Evolutionary conservation across 2,797 vertebrate species (phyloP).

Genomic region (Sebastes kiyomatsui): DNA sequence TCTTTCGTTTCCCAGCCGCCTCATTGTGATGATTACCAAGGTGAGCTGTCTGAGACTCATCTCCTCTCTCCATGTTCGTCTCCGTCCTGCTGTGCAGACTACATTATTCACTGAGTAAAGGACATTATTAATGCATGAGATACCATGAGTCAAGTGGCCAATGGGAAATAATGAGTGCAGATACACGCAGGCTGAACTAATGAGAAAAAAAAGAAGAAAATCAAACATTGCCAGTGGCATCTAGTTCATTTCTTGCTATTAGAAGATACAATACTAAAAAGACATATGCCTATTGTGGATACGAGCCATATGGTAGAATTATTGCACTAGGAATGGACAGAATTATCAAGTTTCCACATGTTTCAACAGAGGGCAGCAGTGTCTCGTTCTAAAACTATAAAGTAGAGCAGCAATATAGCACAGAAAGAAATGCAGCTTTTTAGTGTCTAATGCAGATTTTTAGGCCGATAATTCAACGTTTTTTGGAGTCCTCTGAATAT

Average conservation of each 20-base stretch:
- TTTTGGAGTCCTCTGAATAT: background rate
- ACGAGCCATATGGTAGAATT: background rate
- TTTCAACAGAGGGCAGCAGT: conserved; percentile 71
- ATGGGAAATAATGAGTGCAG: conserved; percentile 50
- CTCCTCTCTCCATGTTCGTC: conserved; percentile 17
- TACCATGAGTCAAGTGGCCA: conserved; percentile 46
- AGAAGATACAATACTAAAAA: background rate
- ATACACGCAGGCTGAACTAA: conserved; percentile 6
- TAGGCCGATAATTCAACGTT: background rate
- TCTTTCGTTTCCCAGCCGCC: background rate
- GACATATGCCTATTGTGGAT: background rate
- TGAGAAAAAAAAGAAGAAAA: conserved; percentile 19
- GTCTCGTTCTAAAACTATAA: background rate
- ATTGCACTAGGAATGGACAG: background rate
- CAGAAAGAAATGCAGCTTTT: background rate
- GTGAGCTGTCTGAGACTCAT: conserved; percentile 46
- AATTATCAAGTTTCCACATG: background rate
- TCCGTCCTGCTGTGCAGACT: conserved; percentile 29
- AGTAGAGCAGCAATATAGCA: background rate
- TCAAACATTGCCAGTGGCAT: background rate
- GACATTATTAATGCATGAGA: conserved; percentile 68
- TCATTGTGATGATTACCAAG: conserved; percentile 43
- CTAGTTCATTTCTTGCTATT: background rate
- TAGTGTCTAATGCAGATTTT: background rate
- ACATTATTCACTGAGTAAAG: conserved; percentile 59